These are phyloP conservation scores for Drosophila saltans DNA, from an alignment of 1,140 invertebrate species.

Conservation along the genomic window DNA sequence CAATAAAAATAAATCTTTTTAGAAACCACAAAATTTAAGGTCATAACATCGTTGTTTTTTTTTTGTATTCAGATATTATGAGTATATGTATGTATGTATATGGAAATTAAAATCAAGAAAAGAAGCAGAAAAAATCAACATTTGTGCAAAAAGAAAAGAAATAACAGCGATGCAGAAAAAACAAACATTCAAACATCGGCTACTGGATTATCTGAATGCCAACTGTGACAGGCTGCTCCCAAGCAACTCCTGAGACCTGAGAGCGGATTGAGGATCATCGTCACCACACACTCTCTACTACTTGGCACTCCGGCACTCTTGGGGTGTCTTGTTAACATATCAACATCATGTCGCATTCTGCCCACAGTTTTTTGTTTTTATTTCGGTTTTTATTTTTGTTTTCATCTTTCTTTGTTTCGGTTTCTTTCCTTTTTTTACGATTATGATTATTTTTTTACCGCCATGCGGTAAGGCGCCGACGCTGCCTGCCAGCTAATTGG, in stretches of 20 bases:
- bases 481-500: conserved; percentile 70
- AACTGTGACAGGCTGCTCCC: conserved; percentile 60
- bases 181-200: conserved; percentile 77
- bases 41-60: conserved; percentile 38
- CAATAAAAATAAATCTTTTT: conserved; percentile 81
- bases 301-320: conserved; percentile 63
- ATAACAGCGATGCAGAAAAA: conserved; percentile 41
- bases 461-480: conserved; percentile 59
- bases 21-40: conserved; percentile 52
- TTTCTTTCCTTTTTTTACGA: conserved; percentile 61
- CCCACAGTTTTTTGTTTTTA: conserved; percentile 52
- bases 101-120: conserved; percentile 46
- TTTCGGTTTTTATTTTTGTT: conserved; percentile 33
- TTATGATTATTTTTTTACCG: conserved; percentile 78
- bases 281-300: conserved; percentile 52
- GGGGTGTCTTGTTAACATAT: conserved; percentile 81
- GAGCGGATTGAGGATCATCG: conserved; percentile 37
- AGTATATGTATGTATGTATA: conserved; percentile 17
- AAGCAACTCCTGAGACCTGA: conserved; percentile 32
- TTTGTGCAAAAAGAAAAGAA: conserved; percentile 22
- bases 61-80: conserved; percentile 10
- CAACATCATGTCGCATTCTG: conserved; percentile 79
- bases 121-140: background rate
- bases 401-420: conserved; percentile 12
- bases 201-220: conserved; percentile 75